A percentile compares a stretch with the other conserved stretches of the same genome.
Evolutionary conservation across 2,113 vertebrate genomes (phyloP).

Genomic region (Ranitomeya variabilis): DNA sequence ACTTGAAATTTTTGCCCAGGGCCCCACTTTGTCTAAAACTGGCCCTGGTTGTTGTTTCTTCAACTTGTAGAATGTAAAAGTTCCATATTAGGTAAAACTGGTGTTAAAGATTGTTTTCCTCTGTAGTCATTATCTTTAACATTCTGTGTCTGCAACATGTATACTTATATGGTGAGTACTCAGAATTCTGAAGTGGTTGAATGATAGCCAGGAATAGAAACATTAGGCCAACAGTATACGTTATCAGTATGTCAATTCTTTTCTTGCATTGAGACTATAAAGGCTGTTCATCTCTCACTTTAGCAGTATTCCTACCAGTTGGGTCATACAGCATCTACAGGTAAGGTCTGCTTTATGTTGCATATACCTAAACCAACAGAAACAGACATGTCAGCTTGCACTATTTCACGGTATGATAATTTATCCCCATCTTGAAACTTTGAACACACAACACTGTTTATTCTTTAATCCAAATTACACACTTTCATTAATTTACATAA

Average conservation of each 20-base stretch:
- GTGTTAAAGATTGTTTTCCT: background rate
- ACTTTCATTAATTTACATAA: no score
- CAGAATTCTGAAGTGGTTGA: background rate
- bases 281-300: background rate
- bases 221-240: background rate
- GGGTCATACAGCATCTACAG: background rate
- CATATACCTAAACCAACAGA: no score
- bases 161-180: slow-evolving; percentile 25
- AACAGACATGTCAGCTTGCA: no score
- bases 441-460: no score
- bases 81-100: background rate
- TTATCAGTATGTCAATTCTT: background rate
- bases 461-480: no score
- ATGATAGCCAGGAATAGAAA: slow-evolving; percentile 43
- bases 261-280: background rate
- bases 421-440: no score
- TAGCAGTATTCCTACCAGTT: background rate
- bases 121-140: background rate
- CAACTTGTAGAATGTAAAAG: background rate
- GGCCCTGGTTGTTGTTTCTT: no score
- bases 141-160: background rate
- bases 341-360: background rate
- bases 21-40: no score
- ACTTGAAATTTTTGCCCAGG: no score
- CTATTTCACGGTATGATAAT: no score